phyloP scores from a whole-genome alignment of 2,888 invertebrate species.

The Seladonia tumulorum region DNA sequence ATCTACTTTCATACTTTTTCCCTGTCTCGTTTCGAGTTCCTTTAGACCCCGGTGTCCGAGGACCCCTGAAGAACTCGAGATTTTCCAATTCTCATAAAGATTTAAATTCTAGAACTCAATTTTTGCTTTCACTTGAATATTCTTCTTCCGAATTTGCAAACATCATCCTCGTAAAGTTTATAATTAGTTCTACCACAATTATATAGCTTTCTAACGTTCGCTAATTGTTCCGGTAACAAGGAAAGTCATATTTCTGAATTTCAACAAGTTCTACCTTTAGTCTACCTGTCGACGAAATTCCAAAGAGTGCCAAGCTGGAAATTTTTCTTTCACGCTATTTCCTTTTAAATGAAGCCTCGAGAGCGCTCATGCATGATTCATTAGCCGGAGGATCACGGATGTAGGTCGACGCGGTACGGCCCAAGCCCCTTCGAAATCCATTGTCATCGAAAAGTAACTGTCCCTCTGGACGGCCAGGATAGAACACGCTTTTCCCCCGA shows the following conservation, averaged over 20 bases:
- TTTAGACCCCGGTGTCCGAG: background rate
- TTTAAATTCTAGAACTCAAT: background rate
- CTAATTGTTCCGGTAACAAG: background rate
- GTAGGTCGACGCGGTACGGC: constrained; percentile 24
- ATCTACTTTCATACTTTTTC: too few species aligned
- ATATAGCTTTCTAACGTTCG: background rate
- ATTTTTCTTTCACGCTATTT: background rate
- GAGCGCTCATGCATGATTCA: constrained; percentile 37
- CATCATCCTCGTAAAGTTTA: background rate
- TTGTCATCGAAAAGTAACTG: constrained; percentile 51
- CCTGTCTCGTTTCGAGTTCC: background rate
- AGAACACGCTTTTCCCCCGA: constrained; percentile 20
- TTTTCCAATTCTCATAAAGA: background rate
- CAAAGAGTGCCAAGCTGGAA: background rate
- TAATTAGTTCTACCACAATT: background rate
- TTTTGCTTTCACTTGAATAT: background rate
- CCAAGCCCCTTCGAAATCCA: constrained; percentile 29
- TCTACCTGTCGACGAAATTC: background rate
- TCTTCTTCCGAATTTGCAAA: background rate
- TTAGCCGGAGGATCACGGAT: constrained; percentile 21
- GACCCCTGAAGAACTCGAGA: background rate
- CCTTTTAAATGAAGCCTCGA: constrained; percentile 9
- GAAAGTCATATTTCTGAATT: background rate
- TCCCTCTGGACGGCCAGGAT: constrained; percentile 3
- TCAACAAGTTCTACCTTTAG: background rate